Base-by-base conservation (phyloP, 2,888 invertebrate species). In the Adela reaumurella region DNA sequence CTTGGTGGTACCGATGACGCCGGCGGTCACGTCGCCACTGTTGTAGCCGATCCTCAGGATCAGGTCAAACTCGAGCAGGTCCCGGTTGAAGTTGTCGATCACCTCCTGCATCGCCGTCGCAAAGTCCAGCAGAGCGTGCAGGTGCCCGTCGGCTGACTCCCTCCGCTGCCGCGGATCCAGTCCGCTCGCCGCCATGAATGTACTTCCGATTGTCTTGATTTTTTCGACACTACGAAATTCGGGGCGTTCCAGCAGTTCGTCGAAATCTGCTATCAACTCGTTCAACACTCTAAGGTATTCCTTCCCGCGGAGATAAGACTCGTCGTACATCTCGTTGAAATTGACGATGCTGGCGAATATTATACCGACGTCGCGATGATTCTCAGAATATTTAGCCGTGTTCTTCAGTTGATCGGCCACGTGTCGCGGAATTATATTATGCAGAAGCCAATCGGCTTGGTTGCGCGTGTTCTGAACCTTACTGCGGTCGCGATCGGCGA, bases 281-380 rank as follows among this genome's bases (percentile, higher is more conserved):
- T 98, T 98, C 46, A 98, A 82, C 10, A 98, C 96, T 16, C 97
- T 82, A 55, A 98, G 74, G 67, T 93, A 97, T 70, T 98, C 97
- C 62, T 92, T 90, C 3, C 97, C 97, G 16, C 94, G 95, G 57
- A 94, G 83, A 70, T 94, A 98, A 46, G 94, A 93, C 66, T 98
- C 97, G 65, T 98, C 97, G 66, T 98, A 98, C 84, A 98, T 90
- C 70, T 97, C 97, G 62, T 94, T 94, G 67, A 97, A 98, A 69
- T 98, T 98, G 1, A 95, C 91, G 57, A 98, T 94, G 60, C 92
- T 94, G 6, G 97, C 97, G 65, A 98, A 98, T 60, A 98, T 90
- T 16, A 98, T 94, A 0, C 90, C 97, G 0, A 92, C 93, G 58
- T 92, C 86, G 64, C 89, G 90, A 68, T 97, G 94, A 65, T 96